Evolutionary conservation across 2,888 invertebrate species (phyloP).

Genomic region (Drosophila barbarae): DNA sequence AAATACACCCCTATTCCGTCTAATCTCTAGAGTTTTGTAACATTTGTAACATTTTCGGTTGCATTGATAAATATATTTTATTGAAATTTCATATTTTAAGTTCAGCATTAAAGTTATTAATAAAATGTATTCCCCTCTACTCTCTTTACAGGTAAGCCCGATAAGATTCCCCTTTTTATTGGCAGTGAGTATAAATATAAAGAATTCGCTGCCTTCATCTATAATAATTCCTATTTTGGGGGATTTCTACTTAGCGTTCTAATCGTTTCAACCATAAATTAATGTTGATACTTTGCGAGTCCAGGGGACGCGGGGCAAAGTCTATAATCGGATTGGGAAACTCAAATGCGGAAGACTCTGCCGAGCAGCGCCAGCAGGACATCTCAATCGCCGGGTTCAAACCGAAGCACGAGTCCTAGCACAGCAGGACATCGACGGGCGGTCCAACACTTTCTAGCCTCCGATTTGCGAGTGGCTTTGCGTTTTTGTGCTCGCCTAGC

Average conservation of each 20-base stretch:
- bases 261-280: constrained; percentile 65
- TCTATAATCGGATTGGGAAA: constrained; percentile 67
- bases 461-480: constrained; percentile 48
- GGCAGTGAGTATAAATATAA: constrained; percentile 14
- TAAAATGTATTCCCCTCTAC: background rate
- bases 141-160: constrained; percentile 47
- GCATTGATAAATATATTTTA: background rate
- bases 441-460: constrained; percentile 61
- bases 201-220: constrained; percentile 22
- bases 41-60: too few species aligned
- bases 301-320: constrained; percentile 42
- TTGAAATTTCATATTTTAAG: background rate
- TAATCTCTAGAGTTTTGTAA: too few species aligned
- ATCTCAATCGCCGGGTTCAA: constrained; percentile 59
- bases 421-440: constrained; percentile 66
- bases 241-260: constrained; percentile 33
- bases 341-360: constrained; percentile 20
- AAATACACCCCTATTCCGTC: background rate
- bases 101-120: background rate
- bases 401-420: constrained; percentile 56
- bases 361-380: constrained; percentile 63
- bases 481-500: constrained; percentile 32
- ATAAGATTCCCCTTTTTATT: constrained; percentile 45
- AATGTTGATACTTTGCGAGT: constrained; percentile 50
- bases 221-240: constrained; percentile 29